Evolutionary conservation across 2,888 invertebrate species (phyloP), one percentile per base, ranked within the genome.

Genomic region (Drosophila atroscutellata): DNA sequence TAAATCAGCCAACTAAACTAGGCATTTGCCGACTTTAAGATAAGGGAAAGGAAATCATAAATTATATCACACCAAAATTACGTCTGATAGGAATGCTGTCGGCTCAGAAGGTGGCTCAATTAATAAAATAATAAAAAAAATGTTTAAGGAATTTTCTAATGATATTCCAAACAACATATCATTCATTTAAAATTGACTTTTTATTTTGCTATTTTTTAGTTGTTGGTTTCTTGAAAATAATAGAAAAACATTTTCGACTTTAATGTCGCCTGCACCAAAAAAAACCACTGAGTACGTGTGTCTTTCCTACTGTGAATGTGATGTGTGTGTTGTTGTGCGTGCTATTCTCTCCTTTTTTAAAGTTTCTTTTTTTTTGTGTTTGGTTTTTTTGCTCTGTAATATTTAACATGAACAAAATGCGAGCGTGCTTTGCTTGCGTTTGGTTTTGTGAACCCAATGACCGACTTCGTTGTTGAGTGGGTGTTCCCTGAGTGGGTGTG

Each of bases 401-500:
- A 85, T 83, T 85, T 83, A 83, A 73, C 69, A 77, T 69, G 75
- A 74, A 56, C 64, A 70, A 75, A 77, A 57, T 74, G 62, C 57
- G 77, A 59, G 81, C 72, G 76, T 73, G 67, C 66, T 72, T 65
- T 51, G 74, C 47, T 78, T 71, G 75, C 81, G 75, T 74, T 83
- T 73, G 72, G 70, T 74, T 83, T 73, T 77, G 84, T 49, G 71
- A 56, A 74, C 74, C 79, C 81, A 77, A 80, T 86, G 85, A 86
- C 85, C 88, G 86, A 81, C 88, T 81, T 85, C 73, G 77, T 71
- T 75, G 73, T 73, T 80, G 50, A 50, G 67, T 66, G 67, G 66
- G 28, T 66, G 50, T 42, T 37, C 8, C 20, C 47, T 15, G 30
- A 49, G 26, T 39, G 36, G 34, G 45, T 18, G n/a, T 34, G 26